Evolutionary conservation across 1,140 invertebrate species (phyloP), one percentile per base, ranked within the genome.

Genomic region (Drosophila leontia): DNA sequence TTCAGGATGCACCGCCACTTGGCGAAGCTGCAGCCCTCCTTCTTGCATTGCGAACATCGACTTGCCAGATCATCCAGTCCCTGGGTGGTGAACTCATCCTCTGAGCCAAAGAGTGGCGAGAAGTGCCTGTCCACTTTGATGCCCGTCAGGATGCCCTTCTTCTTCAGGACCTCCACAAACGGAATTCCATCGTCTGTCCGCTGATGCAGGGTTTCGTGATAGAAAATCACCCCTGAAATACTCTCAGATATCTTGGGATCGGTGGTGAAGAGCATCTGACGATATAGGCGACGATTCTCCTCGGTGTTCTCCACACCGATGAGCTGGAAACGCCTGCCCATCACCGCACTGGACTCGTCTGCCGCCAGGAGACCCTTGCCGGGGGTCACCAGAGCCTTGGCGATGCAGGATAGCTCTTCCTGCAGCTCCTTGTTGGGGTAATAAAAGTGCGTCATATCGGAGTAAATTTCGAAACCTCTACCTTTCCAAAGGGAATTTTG

Each of bases 1-100:
- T 99, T 99, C 51, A 99, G 94, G 1, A 99, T 98, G 93, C 97
- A 99, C 84, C 99, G 95, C 99, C 99, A 99, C 92, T 99, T 99
- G 84, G 99, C 98, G 93, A 99, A 99, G 78, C 98, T 96, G 91
- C 98, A 99, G 19, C 99, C 99, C 87, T 99, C 97, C 93, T 99
- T 99, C 93, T 99, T 99, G 95, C 99, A 99, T 92, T 99, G 96
- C 48, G 98, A 97, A 93, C 98, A 99, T 59, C 99, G 96, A 84
- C 97, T 96, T 67, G 96, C 96, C 81, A 99, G 94, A 91, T 99
- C 97, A 93, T 99, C 99, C 58, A 99, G 94, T 93, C 95, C 98
- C 94, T 99, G 99, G 19, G 99, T 99, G 56, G 99, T 99, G 93
- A 95, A 96, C 93, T 99, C 99, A 77, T 97, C 97, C 82, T 98